Percentiles rank a stretch among this genome's conserved stretches.
Evolutionary conservation across 2,113 vertebrate species (phyloP).

Genomic region (Prietella phreatophila): DNA sequence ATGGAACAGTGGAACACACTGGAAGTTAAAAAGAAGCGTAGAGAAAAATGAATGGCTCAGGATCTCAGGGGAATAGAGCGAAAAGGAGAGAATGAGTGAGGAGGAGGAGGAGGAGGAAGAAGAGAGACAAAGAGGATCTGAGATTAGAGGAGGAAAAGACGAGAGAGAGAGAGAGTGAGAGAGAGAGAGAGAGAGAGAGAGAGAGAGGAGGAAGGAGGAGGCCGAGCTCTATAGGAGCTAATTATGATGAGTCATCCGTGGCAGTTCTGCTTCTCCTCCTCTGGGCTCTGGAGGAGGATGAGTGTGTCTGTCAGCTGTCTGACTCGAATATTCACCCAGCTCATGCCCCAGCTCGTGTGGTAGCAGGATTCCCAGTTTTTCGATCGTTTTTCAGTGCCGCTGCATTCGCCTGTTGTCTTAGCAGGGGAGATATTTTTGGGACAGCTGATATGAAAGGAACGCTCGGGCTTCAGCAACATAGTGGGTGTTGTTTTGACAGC

Average conservation of each 20-base stretch:
- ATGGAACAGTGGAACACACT: not conserved
- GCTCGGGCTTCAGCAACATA: conserved; percentile 11
- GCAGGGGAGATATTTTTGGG: conserved; percentile 30
- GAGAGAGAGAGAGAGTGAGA: not conserved
- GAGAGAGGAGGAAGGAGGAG: conserved; percentile 27
- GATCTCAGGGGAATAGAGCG: not conserved
- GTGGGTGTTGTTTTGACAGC: conserved; percentile 42
- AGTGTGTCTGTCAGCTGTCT: conserved; percentile 41
- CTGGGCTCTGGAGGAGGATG: conserved; percentile 33
- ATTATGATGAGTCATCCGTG: conserved; percentile 44
- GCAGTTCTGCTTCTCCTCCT: conserved; percentile 44
- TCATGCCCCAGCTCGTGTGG: conserved; percentile 16
- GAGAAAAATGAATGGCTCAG: conserved; percentile 16
- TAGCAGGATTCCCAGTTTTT: conserved; percentile 27
- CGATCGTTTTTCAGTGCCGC: not conserved
- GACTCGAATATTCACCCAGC: conserved; percentile 36
- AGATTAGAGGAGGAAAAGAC: not conserved
- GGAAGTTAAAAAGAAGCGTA: not conserved
- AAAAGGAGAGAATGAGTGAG: conserved; percentile 7
- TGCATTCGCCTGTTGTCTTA: conserved; percentile 16
- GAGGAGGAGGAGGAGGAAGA: not conserved
- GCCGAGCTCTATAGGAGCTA: conserved; percentile 30
- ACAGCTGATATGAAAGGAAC: conserved; percentile 33
- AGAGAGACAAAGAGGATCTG: conserved; percentile 16
- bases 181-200: conserved; percentile 9